Base-by-base conservation (phyloP, 2,113 vertebrate genomes). In the Uria lomvia region DNA sequence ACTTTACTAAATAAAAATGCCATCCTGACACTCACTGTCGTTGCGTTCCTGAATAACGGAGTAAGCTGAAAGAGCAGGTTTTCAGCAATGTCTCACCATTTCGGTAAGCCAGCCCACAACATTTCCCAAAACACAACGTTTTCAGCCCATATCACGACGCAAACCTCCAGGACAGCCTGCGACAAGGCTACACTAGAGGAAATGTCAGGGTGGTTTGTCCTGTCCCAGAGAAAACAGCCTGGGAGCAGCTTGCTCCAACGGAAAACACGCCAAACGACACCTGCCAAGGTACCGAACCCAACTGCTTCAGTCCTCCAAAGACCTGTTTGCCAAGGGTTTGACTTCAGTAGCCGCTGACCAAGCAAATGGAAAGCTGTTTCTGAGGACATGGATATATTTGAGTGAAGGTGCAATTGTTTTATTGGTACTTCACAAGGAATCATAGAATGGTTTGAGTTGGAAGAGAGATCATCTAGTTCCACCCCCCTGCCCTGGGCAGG, bases 91-190 rank as follows among this genome's bases (percentile, higher is more conserved):
- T 32, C n/a, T 19, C 24, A 34, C 16, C 8, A n/a, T 43, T 63
- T 30, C 26, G 40, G 50, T 11, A 3, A 76, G 58, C 14, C 70
- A 89, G 62, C 47, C 66, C 38, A 26, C 16, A 22, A 32, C 9
- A 7, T 5, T 34, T 72, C 81, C 72, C n/a, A 68, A 0, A 76
- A 76, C 27, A 14, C 0, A 2, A 38, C 0, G 0, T 15, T 88
- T 50, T 77, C 63, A 85, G 50, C 71, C 63, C 1, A 0, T 8
- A 58, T 55, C 67, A 32, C 0, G 0, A 7, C 3, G 16, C 9
- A 68, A 85, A 38, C 20, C 6, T 24, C 32, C n/a, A 49, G 17
- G 42, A 49, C 47, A 43, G 63, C 75, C 66, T 22, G 60, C 0
- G 12, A 29, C 24, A n/a, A 60, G 58, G 50, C 67, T 38, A 15